Evolutionary conservation across 2,888 invertebrate species (phyloP).

Genomic region (Tridacna gigas): DNA sequence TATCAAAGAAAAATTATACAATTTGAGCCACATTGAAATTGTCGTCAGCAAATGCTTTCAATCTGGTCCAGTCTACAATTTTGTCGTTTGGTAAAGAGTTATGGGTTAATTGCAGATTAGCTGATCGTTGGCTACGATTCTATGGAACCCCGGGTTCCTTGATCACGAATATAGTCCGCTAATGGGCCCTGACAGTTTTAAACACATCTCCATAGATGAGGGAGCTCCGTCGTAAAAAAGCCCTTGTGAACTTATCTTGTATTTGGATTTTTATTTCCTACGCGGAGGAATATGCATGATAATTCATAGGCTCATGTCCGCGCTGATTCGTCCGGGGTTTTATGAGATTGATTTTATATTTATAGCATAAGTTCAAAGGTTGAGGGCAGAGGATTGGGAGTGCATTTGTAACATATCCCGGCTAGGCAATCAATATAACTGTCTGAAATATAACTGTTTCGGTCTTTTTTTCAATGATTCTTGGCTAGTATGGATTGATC

Average conservation of each 20-base stretch:
- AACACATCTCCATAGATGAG: slow-evolving; percentile 49
- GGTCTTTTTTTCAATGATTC: slow-evolving; percentile 5
- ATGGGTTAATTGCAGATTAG: slow-evolving; percentile 64
- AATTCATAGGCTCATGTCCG: not conserved
- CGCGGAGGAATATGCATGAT: not conserved
- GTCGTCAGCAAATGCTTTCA: no score
- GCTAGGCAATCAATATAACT: slow-evolving; percentile 1
- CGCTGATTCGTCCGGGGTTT: slow-evolving; percentile 10
- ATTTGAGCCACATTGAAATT: no score
- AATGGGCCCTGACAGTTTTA: slow-evolving; percentile 52
- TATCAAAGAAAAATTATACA: no score
- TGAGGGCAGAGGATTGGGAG: not conserved
- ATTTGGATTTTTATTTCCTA: slow-evolving; percentile 12
- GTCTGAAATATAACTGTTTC: not conserved
- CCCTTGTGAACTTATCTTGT: slow-evolving; percentile 10
- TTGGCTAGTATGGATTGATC: no score
- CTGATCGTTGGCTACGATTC: slow-evolving; percentile 10
- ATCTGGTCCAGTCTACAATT: no score
- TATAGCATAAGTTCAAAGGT: slow-evolving; percentile 20
- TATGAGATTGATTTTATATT: slow-evolving; percentile 24
- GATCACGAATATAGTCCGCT: slow-evolving; percentile 39
- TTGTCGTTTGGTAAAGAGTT: no score
- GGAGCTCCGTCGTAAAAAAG: slow-evolving; percentile 7
- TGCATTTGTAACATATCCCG: slow-evolving; percentile 18
- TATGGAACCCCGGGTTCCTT: slow-evolving; percentile 49